Evolutionary conservation across 2,113 vertebrate species (phyloP).

Genomic region (Ochotona curzoniae): DNA sequence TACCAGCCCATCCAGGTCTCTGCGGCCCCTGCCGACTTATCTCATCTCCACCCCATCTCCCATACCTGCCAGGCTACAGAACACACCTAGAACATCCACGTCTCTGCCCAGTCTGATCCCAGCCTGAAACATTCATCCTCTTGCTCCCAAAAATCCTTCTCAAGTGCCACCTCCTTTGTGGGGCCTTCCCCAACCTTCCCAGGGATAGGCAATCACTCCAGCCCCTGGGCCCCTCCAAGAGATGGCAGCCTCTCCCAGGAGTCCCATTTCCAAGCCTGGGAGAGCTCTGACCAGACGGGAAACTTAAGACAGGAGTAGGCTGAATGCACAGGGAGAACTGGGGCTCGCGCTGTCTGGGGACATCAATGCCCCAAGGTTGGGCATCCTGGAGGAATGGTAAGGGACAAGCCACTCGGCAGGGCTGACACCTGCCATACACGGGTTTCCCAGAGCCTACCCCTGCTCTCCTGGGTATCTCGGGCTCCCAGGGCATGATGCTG

Average conservation of each 20-base stretch:
- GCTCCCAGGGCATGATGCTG: not conserved
- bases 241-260: slow-evolving; percentile 1
- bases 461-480: not conserved
- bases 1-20: not conserved
- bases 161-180: slow-evolving; percentile 43
- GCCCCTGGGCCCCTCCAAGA: slow-evolving; percentile 12
- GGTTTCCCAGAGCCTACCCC: not conserved
- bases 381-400: not conserved
- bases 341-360: not conserved
- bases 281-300: not conserved
- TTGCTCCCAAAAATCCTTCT: slow-evolving; percentile 16
- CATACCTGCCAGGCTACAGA: not conserved
- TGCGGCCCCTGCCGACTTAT: not conserved
- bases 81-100: slow-evolving; percentile 30
- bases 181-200: not conserved
- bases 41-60: not conserved
- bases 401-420: not conserved
- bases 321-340: not conserved
- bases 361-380: not conserved
- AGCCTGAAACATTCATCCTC: slow-evolving; percentile 28
- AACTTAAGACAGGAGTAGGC: not conserved
- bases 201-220: not conserved
- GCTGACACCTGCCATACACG: not conserved
- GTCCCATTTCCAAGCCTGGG: not conserved
- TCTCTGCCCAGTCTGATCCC: slow-evolving; percentile 18